Evolutionary conservation across 2,113 vertebrate genomes (phyloP).

Genomic region (Mirza zaza): DNA sequence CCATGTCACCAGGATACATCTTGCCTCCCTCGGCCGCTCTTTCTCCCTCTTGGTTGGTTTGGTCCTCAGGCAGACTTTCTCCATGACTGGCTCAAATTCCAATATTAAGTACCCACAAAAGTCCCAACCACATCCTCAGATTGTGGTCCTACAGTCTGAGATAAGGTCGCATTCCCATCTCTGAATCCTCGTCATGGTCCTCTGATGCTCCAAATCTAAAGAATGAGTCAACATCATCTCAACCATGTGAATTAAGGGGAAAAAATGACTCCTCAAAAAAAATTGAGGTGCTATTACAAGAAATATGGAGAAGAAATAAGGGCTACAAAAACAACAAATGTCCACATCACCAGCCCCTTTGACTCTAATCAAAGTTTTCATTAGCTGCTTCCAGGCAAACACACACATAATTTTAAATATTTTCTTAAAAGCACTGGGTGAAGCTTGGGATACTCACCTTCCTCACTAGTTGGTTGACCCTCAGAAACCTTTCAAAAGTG

Average conservation of each 20-base stretch:
- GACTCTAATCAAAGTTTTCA: background rate
- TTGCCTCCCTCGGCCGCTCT: background rate
- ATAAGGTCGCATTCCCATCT: background rate
- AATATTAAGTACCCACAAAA: background rate
- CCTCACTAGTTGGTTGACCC: fast-evolving
- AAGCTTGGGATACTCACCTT: background rate
- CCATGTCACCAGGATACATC: background rate
- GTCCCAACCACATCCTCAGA: background rate
- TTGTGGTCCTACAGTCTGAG: background rate
- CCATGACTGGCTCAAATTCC: background rate
- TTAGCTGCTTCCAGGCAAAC: background rate
- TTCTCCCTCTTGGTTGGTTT: background rate
- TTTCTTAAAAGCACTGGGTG: background rate
- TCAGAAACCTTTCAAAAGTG: background rate
- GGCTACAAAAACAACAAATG: background rate
- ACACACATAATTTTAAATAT: background rate
- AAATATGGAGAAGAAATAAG: background rate
- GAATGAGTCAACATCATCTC: background rate
- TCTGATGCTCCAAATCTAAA: background rate
- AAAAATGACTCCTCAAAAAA: background rate
- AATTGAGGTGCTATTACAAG: background rate
- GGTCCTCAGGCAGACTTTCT: background rate
- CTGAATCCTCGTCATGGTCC: background rate
- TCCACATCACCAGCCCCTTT: background rate
- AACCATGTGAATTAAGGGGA: background rate